These are phyloP conservation scores for rat (Rattus norvegicus) DNA, from an alignment of 2,113 vertebrate genomes.

Conservation along the genomic window GRCr8 NC_086033.1:60248001-60248500, in stretches of 20 bases:
- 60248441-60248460: background rate
- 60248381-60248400: background rate
- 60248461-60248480: background rate
- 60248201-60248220: background rate
- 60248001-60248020: background rate
- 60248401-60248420: background rate
- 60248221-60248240: background rate
- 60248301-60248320: background rate
- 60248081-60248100: background rate
- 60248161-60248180: background rate
- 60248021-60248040: background rate
- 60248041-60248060: background rate
- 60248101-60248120: background rate
- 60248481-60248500: conserved; percentile 24
- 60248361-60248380: background rate
- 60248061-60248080: background rate
- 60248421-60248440: background rate
- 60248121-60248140: background rate
- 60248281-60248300: background rate
- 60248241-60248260: background rate
- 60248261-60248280: background rate
- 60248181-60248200: background rate
- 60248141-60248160: background rate
- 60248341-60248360: background rate
- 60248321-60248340: background rate